Percentiles rank a stretch among this genome's conserved stretches.
Evolutionary conservation across 64 coral and sea anemone species (phyloP).

Genomic region (Pocillopora verrucosa): DNA sequence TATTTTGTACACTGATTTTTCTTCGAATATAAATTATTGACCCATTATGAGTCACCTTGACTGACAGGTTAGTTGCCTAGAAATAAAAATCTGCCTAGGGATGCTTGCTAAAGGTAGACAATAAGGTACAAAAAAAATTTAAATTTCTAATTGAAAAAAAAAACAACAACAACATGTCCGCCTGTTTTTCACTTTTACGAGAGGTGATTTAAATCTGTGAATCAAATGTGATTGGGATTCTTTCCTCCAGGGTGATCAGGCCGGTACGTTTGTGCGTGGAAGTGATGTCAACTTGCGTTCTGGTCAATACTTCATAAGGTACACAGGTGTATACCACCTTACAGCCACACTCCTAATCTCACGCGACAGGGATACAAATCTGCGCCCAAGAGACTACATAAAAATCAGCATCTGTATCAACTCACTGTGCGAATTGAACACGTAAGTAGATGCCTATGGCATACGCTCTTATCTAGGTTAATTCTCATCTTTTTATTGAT

Average conservation of each 20-base stretch:
- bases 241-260: conserved; percentile 60
- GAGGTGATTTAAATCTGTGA: background rate
- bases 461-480: background rate
- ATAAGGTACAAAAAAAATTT: too few relatives aligned
- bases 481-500: background rate
- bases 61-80: too few relatives aligned
- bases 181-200: too few relatives aligned
- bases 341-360: conserved; percentile 62
- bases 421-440: conserved; percentile 83
- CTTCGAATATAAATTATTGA: too few relatives aligned
- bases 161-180: too few relatives aligned
- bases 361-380: conserved; percentile 76
- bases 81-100: too few relatives aligned
- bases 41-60: too few relatives aligned
- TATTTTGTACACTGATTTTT: too few relatives aligned
- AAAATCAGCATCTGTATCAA: conserved; percentile 95
- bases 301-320: conserved; percentile 73
- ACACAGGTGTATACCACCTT: conserved; percentile 85
- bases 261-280: conserved; percentile 92
- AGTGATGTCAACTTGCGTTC: conserved; percentile 67
- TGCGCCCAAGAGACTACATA: conserved; percentile 89
- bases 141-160: too few relatives aligned
- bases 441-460: conserved; percentile 55
- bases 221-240: background rate
- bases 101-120: too few relatives aligned